phyloP scores from a whole-genome alignment of 2,113 vertebrate genomes.

The Phoenicopterus ruber region DNA sequence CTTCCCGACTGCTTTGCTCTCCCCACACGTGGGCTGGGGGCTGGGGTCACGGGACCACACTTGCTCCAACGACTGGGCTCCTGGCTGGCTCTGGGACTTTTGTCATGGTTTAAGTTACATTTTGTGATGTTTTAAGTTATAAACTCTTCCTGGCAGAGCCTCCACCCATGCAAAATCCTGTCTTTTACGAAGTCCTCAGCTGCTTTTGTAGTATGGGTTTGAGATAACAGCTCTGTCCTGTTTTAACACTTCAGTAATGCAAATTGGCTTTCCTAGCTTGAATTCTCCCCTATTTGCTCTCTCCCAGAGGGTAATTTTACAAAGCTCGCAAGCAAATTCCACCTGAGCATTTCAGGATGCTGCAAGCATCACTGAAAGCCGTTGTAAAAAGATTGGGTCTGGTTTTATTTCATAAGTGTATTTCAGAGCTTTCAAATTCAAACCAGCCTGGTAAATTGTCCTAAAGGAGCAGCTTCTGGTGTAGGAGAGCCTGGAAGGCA shows the following conservation, averaged over 20 bases:
- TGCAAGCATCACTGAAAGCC: neutral
- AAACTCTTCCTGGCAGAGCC: neutral
- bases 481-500: neutral
- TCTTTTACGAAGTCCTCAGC: neutral
- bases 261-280: neutral
- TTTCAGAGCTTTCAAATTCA: neutral
- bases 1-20: neutral
- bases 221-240: neutral
- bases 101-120: neutral
- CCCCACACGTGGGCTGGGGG: fast-evolving
- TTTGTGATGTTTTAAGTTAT: neutral
- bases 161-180: neutral
- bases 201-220: neutral
- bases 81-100: neutral
- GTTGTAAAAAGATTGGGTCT: neutral
- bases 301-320: neutral
- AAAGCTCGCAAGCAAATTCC: neutral
- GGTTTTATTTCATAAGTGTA: neutral
- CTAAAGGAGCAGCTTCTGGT: neutral
- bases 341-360: neutral
- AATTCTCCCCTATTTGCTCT: neutral
- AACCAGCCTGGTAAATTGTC: neutral
- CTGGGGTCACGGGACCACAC: neutral
- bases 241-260: neutral
- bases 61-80: neutral